Percentiles rank a stretch among this genome's conserved stretches.
phyloP scores from a whole-genome alignment of 2,113 vertebrate genomes.

The Chionomys nivalis region DNA sequence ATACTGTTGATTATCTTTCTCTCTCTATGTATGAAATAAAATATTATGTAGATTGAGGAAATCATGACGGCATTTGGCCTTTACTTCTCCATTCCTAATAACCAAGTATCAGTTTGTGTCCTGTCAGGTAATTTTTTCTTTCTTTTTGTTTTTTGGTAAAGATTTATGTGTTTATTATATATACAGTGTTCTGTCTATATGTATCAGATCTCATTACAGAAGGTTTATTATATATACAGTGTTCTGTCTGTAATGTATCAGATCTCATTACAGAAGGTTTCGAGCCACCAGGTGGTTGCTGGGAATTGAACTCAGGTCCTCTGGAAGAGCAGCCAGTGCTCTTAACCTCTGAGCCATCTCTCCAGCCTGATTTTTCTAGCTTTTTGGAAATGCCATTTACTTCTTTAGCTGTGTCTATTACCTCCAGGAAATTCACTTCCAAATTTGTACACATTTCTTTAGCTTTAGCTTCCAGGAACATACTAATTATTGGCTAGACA shows the following conservation, averaged over 20 bases:
- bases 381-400: conserved; percentile 19
- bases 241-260: no score
- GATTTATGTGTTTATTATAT: no score
- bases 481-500: background rate
- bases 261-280: no score
- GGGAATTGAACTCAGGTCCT: no score
- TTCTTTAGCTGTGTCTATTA: background rate
- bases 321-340: no score
- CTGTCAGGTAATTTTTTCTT: background rate
- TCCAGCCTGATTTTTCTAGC: background rate
- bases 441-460: conserved; percentile 44
- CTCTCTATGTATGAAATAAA: background rate
- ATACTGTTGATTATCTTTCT: conserved; percentile 37
- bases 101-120: background rate
- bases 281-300: no score
- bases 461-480: background rate
- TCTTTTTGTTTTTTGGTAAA: no score
- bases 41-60: background rate
- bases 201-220: no score
- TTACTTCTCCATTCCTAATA: background rate
- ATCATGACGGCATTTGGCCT: background rate
- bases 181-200: no score
- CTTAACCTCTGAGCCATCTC: no score
- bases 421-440: background rate
- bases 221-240: no score